These are phyloP conservation scores for Parascotia fuliginaria DNA, from an alignment of 2,888 invertebrate genomes.

Conservation along the genomic window DNA sequence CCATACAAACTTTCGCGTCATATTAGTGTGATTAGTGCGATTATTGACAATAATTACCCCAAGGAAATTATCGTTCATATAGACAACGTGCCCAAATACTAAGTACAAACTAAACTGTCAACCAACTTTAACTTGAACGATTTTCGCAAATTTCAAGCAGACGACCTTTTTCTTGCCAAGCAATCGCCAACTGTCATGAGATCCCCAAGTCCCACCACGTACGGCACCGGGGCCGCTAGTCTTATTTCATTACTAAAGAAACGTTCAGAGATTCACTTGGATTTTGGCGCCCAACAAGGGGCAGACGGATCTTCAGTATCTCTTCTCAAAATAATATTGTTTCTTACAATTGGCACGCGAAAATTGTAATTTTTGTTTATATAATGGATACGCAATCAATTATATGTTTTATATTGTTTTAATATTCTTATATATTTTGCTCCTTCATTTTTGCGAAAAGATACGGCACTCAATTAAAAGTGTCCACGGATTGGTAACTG, in stretches of 20 bases:
- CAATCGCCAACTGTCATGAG: conserved; percentile 56
- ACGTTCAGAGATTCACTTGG: conserved; percentile 44
- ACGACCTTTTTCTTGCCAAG: conserved; percentile 58
- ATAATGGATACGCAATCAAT: no score
- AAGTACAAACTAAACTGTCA: conserved; percentile 13
- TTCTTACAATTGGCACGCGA: conserved; percentile 14
- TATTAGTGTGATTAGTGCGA: no score
- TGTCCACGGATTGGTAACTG: no score
- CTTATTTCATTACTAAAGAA: conserved; percentile 62
- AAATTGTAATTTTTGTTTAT: conserved; percentile 8
- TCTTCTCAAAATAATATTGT: conserved; percentile 26
- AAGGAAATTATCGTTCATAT: no score
- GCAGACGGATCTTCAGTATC: conserved; percentile 47
- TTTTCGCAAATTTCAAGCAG: conserved; percentile 54
- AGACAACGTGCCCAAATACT: no score
- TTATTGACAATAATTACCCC: conserved; percentile 26
- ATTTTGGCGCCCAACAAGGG: conserved; percentile 51
- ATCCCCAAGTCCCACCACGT: conserved; percentile 56
- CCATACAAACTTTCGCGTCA: no score
- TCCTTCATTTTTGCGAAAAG: no score
- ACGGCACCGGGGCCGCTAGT: conserved; percentile 49
- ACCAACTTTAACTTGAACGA: conserved; percentile 5
- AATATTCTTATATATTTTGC: no score
- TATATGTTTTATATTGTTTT: no score
- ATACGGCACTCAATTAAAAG: no score